These are phyloP conservation scores for Synodontis membranacea DNA, from an alignment of 2,113 vertebrate species.

Conservation along the genomic window DNA sequence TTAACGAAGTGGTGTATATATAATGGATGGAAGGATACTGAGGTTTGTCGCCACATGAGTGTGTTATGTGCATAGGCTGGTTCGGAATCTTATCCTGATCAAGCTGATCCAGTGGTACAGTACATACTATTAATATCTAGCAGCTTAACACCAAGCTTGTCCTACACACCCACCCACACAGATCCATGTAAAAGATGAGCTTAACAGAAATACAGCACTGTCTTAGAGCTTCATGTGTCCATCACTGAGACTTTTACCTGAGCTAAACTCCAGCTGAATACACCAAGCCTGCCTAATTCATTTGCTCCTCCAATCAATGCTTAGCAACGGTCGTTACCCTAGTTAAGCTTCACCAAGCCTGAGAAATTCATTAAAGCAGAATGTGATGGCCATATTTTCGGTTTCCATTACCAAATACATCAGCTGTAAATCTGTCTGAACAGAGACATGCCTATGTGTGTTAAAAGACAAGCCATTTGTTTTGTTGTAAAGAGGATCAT, in stretches of 20 bases:
- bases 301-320: not conserved
- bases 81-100: not conserved
- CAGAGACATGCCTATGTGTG: not conserved
- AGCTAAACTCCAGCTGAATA: slow-evolving; percentile 1
- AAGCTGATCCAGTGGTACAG: not conserved
- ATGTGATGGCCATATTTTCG: too few species aligned
- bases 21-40: too few species aligned
- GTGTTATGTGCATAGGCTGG: not conserved
- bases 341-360: not conserved
- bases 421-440: not conserved
- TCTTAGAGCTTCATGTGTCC: not conserved
- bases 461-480: not conserved
- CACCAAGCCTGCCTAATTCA: not conserved
- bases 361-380: not conserved
- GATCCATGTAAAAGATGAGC: not conserved
- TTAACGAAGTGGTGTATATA: too few species aligned
- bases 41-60: not conserved
- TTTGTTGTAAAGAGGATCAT: not conserved
- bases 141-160: not conserved
- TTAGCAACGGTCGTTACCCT: not conserved
- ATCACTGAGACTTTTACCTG: not conserved
- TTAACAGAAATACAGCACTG: not conserved
- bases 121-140: not conserved
- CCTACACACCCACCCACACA: not conserved
- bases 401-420: not conserved